phyloP scores from a whole-genome alignment of 1,140 invertebrate species.

The Pentalonia nigronervosa region DNA sequence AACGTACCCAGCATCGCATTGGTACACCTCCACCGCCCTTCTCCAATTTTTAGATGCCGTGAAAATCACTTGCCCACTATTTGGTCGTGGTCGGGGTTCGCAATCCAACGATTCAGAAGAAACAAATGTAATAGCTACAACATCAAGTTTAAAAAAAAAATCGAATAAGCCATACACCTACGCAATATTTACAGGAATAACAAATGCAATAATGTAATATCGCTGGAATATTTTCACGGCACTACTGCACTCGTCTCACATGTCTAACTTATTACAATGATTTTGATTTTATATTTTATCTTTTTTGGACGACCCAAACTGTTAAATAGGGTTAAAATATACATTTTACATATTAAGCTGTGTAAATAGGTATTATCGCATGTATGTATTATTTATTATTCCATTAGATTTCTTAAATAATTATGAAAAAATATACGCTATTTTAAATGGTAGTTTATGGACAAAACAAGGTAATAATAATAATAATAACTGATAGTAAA shows the following conservation, averaged over 20 bases:
- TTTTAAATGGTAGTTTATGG: not conserved
- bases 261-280: not conserved
- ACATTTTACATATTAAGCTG: not conserved
- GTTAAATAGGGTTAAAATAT: not conserved
- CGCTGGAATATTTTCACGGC: not conserved
- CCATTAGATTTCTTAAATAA: not conserved
- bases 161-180: not conserved
- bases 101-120: not conserved
- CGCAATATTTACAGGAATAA: not conserved
- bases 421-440: not conserved
- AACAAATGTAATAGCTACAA: not conserved
- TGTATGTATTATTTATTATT: not conserved
- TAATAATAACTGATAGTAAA: not conserved
- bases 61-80: not conserved
- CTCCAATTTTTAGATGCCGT: slow-evolving; percentile 44
- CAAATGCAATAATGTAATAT: not conserved
- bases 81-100: slow-evolving; percentile 13
- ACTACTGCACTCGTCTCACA: not conserved
- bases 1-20: slow-evolving; percentile 34
- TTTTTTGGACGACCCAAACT: not conserved
- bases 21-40: slow-evolving; percentile 42
- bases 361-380: not conserved
- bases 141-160: not conserved
- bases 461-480: not conserved
- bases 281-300: not conserved